Evolutionary conservation across 2,113 vertebrate genomes (phyloP).

Genomic region (Ancistrus triradiatus): DNA sequence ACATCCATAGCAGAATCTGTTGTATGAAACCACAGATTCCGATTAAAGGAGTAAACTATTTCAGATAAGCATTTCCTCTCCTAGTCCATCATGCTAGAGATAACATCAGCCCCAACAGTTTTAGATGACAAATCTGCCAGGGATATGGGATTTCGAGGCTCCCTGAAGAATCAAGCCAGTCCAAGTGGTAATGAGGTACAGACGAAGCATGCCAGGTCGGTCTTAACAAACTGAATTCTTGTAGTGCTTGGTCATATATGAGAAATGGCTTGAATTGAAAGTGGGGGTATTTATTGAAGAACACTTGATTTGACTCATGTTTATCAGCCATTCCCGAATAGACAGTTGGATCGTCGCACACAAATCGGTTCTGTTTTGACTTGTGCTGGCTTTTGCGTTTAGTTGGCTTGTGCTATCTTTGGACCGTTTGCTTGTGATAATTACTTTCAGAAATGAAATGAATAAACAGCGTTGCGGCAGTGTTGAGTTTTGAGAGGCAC

Average conservation of each 20-base stretch:
- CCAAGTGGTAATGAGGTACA: too few relatives aligned
- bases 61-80: conserved; percentile 39
- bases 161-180: too few relatives aligned
- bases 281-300: background rate
- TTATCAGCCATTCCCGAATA: background rate
- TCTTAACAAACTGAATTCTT: too few relatives aligned
- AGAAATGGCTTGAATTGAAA: background rate
- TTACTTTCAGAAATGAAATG: conserved; percentile 27
- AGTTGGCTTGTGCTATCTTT: background rate
- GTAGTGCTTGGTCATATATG: background rate
- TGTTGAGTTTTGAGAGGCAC: conserved; percentile 8
- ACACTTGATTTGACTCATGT: background rate
- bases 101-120: conserved; percentile 28
- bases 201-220: too few relatives aligned
- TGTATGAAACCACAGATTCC: too few relatives aligned
- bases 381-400: background rate
- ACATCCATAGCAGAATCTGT: too few relatives aligned
- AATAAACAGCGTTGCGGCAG: conserved; percentile 1
- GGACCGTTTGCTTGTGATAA: background rate
- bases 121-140: background rate
- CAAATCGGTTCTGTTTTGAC: conserved; percentile 15
- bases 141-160: background rate
- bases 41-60: conserved; percentile 20
- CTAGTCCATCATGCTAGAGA: conserved; percentile 17
- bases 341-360: background rate